Conservation (phyloP, 2,113 vertebrate genomes). For the Collichthys lucidus region DNA sequence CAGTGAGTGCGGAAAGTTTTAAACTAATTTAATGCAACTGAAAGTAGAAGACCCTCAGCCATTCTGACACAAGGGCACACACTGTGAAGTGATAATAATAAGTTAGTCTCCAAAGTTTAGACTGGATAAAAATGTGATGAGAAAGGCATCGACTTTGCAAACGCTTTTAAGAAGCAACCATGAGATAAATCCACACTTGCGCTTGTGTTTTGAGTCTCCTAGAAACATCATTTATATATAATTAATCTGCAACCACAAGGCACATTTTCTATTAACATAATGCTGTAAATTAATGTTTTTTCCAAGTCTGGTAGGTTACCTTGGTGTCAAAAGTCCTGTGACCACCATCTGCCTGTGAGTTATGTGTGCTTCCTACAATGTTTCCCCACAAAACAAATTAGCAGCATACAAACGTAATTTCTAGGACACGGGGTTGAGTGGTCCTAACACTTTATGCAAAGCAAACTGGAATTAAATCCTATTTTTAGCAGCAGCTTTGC, state of each 20-base stretch:
- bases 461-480: conserved; percentile 16
- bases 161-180: not conserved
- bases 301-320: not conserved
- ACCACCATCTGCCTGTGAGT: not conserved
- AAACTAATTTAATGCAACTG: not conserved
- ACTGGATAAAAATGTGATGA: not conserved
- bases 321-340: not conserved
- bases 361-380: not conserved
- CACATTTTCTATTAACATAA: not conserved
- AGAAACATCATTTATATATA: not conserved
- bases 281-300: not conserved
- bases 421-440: conserved; percentile 23
- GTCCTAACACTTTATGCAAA: conserved; percentile 41
- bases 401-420: not conserved
- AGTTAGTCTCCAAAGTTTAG: not conserved
- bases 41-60: not conserved
- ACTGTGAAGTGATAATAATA: not conserved
- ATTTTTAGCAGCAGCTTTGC: conserved; percentile 48
- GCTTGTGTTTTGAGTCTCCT: not conserved
- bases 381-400: conserved; percentile 16
- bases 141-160: not conserved
- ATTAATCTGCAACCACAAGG: not conserved
- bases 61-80: not conserved
- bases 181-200: not conserved
- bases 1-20: not conserved